Evolutionary conservation across 2,113 vertebrate species (phyloP), one percentile per base, ranked within the genome.

Genomic region (Charadrius vociferus): DNA sequence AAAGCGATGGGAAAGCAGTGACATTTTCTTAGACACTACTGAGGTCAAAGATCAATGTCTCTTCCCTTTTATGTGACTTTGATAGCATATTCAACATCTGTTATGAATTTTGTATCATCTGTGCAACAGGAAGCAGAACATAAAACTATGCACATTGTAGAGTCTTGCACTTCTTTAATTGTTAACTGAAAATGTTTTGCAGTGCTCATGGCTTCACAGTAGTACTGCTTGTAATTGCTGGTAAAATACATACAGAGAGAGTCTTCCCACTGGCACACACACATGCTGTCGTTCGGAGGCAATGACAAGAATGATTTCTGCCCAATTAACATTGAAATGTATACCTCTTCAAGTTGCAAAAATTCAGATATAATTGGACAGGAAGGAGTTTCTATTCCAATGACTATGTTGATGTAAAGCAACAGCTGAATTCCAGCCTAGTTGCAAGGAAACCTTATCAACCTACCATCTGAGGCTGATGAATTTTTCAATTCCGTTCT

Each of bases 391-490:
- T 72, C 63, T 81, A 11, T 61, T 90, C 50, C 61, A 67, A 14
- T 67, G 32, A 26, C 10, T 59, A 36, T 21, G 47, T 27, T 89
- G 81, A 73, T 79, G 78, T 61, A 81, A 88, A 95, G 80, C 32
- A 92, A 66, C 37, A 78, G 36, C 61, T 88, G 81, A 83, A 86
- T 91, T 94, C 52, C 47, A 93, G n/a, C 14, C n/a, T 73, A 41
- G 63, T 37, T 88, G 43, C 41, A 92, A 89, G 59, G 94, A 94
- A 52, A 80, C 47, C 49, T 86, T 96, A 91, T 88, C 90, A 89
- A 73, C 39, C 45, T 71, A 17, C 65, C 17, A 4, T 78, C 86
- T 91, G 34, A 95, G 80, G 78, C 61, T 93, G 92, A 91, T 77
- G 78, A 92, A 89, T 93, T 93, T 94, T 96, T 95, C 59, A 83